A percentile compares a stretch with the other conserved stretches of the same genome.
phyloP scores from a whole-genome alignment of 2,113 vertebrate genomes.

The Ceyx cyanopectus region DNA sequence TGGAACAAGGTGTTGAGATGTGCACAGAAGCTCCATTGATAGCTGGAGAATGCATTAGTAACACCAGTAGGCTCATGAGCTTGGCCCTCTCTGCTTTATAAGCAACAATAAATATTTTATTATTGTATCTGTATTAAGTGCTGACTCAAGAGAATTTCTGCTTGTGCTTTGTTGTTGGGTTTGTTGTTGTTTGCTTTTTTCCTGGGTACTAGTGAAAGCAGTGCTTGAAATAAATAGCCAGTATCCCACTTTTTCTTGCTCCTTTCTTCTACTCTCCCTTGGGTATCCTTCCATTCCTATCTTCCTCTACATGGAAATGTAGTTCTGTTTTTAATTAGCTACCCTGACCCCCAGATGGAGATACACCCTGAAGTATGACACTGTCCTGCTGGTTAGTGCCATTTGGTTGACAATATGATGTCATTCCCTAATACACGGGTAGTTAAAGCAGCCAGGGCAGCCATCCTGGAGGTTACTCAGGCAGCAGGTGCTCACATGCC shows the following conservation, averaged over 20 bases:
- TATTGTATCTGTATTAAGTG: conserved; percentile 4
- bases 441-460: neutral
- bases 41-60: neutral
- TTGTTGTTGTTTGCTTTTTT: neutral
- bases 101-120: conserved; percentile 39
- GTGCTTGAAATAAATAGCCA: neutral
- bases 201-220: neutral
- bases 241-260: neutral
- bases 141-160: neutral
- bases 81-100: neutral
- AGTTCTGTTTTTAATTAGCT: neutral
- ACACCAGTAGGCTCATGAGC: neutral
- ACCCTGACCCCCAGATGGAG: neutral
- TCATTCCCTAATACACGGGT: neutral
- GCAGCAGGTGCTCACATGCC: conserved; percentile 42
- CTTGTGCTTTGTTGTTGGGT: neutral
- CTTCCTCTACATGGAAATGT: neutral
- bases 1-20: neutral
- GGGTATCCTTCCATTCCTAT: neutral
- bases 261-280: neutral
- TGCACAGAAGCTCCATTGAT: neutral
- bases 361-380: neutral
- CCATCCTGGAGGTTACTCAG: conserved; percentile 2
- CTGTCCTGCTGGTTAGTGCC: neutral
- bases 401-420: conserved; percentile 45